Conservation (phyloP, 2,113 vertebrate genomes). For the Epinephelus cyanopodus region DNA sequence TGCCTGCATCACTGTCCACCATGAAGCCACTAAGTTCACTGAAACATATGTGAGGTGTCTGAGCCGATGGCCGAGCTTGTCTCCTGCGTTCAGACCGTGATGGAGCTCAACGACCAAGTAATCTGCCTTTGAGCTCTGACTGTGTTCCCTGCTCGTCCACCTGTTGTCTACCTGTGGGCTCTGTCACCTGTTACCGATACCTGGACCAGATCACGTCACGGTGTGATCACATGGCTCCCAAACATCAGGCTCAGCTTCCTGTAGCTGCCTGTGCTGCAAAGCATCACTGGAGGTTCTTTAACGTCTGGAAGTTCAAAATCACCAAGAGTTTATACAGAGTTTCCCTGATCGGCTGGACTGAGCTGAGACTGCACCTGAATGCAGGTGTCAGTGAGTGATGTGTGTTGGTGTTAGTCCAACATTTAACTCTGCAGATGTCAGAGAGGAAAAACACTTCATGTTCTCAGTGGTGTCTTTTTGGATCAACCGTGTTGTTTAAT, state of each 20-base stretch:
- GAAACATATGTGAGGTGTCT: no score
- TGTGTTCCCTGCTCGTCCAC: not conserved
- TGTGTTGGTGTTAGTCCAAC: not conserved
- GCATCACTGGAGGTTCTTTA: not conserved
- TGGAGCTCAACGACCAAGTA: not conserved
- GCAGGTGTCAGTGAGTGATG: not conserved
- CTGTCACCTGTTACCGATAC: not conserved
- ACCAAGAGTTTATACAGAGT: no score
- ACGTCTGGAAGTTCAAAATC: not conserved
- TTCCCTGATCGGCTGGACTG: not conserved
- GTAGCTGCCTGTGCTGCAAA: not conserved
- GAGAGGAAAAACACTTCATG: not conserved
- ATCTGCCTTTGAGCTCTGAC: constrained; percentile 3
- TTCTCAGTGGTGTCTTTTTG: not conserved
- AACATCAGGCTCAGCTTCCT: not conserved
- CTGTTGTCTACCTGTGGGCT: not conserved
- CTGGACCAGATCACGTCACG: constrained; percentile 7
- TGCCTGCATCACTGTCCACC: no score
- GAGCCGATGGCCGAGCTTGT: not conserved
- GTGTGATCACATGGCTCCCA: not conserved
- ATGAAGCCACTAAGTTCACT: no score
- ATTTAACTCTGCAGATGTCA: not conserved
- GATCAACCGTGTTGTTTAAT: not conserved
- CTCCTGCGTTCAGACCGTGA: not conserved
- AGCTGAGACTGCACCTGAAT: not conserved